A percentile compares a stretch with the other conserved stretches of the same genome.
phyloP scores from a whole-genome alignment of 2,113 vertebrate species.

The Oryzias curvinotus region DNA sequence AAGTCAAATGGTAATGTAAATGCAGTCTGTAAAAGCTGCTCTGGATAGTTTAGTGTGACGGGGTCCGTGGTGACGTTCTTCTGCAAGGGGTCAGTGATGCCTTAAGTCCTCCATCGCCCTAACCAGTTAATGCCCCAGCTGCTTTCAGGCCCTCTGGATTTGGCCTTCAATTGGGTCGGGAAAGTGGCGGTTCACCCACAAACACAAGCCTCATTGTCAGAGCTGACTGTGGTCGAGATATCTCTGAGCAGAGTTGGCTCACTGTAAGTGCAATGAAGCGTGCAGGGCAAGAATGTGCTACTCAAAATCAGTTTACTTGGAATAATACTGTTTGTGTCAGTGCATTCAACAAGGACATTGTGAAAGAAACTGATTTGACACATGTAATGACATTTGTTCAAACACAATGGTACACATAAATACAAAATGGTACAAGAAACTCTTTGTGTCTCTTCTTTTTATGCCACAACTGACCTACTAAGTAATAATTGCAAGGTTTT shows the following conservation, averaged over 20 bases:
- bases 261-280: constrained; percentile 18
- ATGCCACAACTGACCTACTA: neutral
- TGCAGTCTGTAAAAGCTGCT: neutral
- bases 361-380: constrained; percentile 19
- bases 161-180: constrained; percentile 9
- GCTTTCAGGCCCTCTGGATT: constrained; percentile 27
- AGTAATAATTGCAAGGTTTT: neutral
- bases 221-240: constrained; percentile 43
- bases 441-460: neutral
- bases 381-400: constrained; percentile 4
- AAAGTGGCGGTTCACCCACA: constrained; percentile 19
- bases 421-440: neutral
- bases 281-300: constrained; percentile 42
- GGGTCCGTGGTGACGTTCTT: neutral
- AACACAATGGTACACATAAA: neutral
- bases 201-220: constrained; percentile 52
- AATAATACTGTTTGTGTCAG: constrained; percentile 16
- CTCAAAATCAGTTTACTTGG: constrained; percentile 49
- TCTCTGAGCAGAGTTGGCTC: constrained; percentile 28
- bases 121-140: neutral
- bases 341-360: constrained; percentile 6
- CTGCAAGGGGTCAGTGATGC: neutral
- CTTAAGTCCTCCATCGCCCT: neutral
- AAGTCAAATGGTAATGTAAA: constrained; percentile 12
- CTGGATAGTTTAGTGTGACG: neutral